phyloP scores from a whole-genome alignment of 2,797 vertebrate genomes.

The Hybognathus amarus region DNA sequence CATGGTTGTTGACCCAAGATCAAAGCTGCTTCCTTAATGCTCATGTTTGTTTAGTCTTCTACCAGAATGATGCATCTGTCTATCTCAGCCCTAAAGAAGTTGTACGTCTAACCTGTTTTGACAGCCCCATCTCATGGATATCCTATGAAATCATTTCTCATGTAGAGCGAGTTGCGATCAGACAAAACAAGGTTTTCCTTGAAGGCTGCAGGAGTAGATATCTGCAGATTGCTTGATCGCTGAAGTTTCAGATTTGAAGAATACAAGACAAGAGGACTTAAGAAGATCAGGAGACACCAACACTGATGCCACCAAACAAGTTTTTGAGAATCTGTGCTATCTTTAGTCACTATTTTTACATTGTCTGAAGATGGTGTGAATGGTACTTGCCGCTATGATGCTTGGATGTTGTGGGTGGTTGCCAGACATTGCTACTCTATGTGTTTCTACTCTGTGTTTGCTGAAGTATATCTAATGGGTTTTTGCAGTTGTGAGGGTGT shows the following conservation, averaged over 20 bases:
- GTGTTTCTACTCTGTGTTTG: background rate
- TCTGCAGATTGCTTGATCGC: background rate
- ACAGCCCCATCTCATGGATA: constrained; percentile 34
- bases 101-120: constrained; percentile 37
- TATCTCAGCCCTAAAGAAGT: constrained; percentile 26
- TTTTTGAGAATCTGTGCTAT: background rate
- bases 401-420: background rate
- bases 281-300: background rate
- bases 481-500: background rate
- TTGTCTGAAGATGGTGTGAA: background rate
- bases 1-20: constrained; percentile 27
- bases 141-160: background rate
- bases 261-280: background rate
- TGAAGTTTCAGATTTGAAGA: constrained; percentile 2
- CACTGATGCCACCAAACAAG: background rate
- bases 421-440: background rate
- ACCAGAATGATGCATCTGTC: constrained; percentile 29
- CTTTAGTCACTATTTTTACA: background rate
- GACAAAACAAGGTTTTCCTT: constrained; percentile 15
- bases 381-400: background rate
- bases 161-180: background rate
- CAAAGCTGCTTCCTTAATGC: constrained; percentile 40
- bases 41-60: constrained; percentile 39
- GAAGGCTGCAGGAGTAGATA: background rate
- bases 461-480: background rate